Evolutionary conservation across 2,888 invertebrate species (phyloP).

Genomic region (Campaea margaritaria): DNA sequence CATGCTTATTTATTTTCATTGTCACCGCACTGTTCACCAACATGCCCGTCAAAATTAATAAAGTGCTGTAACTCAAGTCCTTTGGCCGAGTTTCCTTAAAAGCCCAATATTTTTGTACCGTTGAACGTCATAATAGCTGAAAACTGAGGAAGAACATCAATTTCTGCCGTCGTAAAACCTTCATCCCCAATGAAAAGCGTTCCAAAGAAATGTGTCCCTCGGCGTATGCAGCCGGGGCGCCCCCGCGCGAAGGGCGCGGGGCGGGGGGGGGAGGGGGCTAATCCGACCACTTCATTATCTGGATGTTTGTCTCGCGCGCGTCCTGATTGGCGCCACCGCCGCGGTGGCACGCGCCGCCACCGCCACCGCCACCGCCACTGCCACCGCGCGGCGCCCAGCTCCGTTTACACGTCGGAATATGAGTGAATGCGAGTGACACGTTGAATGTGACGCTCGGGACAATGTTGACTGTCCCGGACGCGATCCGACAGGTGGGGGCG

Average conservation of each 20-base stretch:
- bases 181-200: constrained; percentile 17
- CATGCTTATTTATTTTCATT: no score
- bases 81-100: no score
- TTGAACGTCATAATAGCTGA: background rate
- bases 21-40: no score
- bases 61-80: no score
- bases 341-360: background rate
- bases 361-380: no score
- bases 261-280: constrained; percentile 3
- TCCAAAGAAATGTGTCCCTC: constrained; percentile 23
- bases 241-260: background rate
- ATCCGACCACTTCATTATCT: constrained; percentile 27
- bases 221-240: constrained; percentile 3
- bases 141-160: constrained; percentile 14
- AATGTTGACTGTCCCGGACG: no score
- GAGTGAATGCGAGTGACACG: no score
- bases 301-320: constrained; percentile 21
- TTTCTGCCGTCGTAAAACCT: constrained; percentile 17
- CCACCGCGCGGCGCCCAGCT: no score
- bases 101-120: background rate
- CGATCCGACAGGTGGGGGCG: no score
- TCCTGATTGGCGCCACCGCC: constrained; percentile 15
- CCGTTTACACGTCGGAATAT: no score
- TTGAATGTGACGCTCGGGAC: no score
- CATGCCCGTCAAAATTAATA: no score